phyloP scores from a whole-genome alignment of 2,113 vertebrate species.

The Gymnogyps californianus region DNA sequence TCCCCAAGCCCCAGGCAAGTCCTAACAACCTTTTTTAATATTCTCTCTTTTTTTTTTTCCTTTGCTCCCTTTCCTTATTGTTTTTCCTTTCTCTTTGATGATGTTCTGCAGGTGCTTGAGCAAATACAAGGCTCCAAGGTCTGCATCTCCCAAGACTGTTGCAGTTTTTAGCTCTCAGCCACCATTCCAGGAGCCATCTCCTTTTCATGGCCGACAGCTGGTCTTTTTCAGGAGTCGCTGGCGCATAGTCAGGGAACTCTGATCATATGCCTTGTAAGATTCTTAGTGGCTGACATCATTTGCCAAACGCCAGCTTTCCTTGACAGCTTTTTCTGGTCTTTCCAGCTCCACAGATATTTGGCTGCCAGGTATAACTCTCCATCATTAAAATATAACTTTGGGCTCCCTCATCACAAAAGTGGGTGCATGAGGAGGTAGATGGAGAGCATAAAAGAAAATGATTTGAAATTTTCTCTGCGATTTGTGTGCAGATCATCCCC shows the following conservation, averaged over 20 bases:
- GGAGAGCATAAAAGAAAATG: background rate
- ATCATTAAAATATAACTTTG: background rate
- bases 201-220: slow-evolving; percentile 54
- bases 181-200: slow-evolving; percentile 25
- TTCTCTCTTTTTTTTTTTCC: background rate
- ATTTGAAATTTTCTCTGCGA: background rate
- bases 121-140: slow-evolving; percentile 9
- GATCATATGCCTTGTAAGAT: slow-evolving; percentile 43
- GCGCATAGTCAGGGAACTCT: slow-evolving; percentile 30
- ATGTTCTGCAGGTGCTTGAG: slow-evolving; percentile 39
- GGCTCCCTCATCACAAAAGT: background rate
- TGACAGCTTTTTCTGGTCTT: slow-evolving; percentile 11
- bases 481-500: background rate
- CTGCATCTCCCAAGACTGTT: background rate
- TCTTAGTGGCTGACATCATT: slow-evolving; percentile 49
- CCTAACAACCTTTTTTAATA: slow-evolving; percentile 36
- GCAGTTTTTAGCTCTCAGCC: slow-evolving; percentile 39
- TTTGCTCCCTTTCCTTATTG: background rate
- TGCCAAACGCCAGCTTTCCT: slow-evolving; percentile 36
- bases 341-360: background rate
- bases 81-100: slow-evolving; percentile 38
- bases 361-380: background rate
- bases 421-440: background rate
- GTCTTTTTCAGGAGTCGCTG: slow-evolving; percentile 51
- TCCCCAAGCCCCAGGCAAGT: slow-evolving; percentile 44